Percentiles rank a stretch among this genome's conserved stretches.
phyloP scores from a whole-genome alignment of 2,888 invertebrate genomes.

The Ichneumoninae sp. region DNA sequence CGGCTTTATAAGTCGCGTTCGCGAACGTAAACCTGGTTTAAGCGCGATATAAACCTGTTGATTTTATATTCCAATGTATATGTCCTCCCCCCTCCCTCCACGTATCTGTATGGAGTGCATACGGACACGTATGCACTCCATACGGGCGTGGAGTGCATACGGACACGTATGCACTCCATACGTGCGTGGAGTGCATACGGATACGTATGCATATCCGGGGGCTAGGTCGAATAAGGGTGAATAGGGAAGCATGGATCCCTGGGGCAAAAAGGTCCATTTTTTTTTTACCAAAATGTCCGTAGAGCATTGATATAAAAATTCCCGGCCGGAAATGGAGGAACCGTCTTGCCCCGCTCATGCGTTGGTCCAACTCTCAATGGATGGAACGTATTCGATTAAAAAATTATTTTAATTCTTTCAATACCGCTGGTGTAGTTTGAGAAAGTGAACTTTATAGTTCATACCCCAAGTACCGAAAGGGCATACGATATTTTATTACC shows the following conservation, averaged over 20 bases:
- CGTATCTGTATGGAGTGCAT: neutral
- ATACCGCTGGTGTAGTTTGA: neutral
- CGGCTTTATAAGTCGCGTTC: constrained; percentile 70
- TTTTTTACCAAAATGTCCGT: neutral
- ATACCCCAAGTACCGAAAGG: neutral
- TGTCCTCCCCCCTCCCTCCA: neutral
- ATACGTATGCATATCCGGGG: too few species aligned
- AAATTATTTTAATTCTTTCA: neutral
- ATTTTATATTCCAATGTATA: constrained; percentile 67
- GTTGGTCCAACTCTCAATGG: neutral
- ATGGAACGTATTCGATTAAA: neutral
- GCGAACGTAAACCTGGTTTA: constrained; percentile 64
- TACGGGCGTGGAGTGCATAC: too few species aligned
- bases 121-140: too few species aligned
- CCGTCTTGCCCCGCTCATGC: neutral
- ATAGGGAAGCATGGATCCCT: neutral
- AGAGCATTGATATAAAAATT: neutral
- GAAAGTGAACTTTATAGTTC: neutral
- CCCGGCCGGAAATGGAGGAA: neutral
- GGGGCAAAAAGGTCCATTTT: neutral
- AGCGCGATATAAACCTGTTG: constrained; percentile 72
- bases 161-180: too few species aligned
- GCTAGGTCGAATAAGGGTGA: neutral
- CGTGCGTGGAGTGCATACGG: too few species aligned
- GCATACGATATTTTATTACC: constrained; percentile 1